Base-by-base conservation (phyloP, 1,140 invertebrate species). In the Macrosteles quadrilineatus region DNA sequence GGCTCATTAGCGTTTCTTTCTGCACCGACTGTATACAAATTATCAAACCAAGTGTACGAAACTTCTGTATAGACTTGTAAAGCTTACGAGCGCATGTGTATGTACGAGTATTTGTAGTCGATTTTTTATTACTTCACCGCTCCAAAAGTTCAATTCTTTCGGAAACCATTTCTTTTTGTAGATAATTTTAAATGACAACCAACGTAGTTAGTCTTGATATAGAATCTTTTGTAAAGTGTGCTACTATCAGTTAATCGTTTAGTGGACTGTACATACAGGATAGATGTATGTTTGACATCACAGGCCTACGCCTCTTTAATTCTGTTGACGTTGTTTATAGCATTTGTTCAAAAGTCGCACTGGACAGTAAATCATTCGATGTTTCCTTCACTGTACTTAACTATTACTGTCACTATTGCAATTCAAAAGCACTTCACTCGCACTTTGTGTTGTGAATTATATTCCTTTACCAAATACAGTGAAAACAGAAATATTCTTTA, bases 191-290 rank as follows among this genome's bases (percentile, higher is more conserved):
- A n/a, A 27, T 62, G 29, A 62, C 23, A 64, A 29, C 14, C n/a
- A 19, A 64, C 25, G 19, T 31, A 62, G 57, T 64, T 64, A 64
- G 59, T 64, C n/a, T 19, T 19, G 47, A 64, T 1, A n/a, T 64
- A 64, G 31, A 32, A 14, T 32, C 31, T 64, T 64, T 64, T 64
- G 59, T 64, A 64, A 64, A 64, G 59, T 64, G 59, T 64, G 59
- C 59, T 64, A 64, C 19, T 32, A 32, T 64, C 27, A 23, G n/a
- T 62, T 17, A 25, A 32, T 11, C n/a, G 19, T 29, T n/a, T 31
- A 62, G 23, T 27, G 11, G 57, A 30, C 59, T 64, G 59, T 64
- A 64, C 29, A 64, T 64, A 64, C 29, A 57, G 29, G 25, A 12
- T 25, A 25, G 21, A 21, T 57, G 53, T 57, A 29, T 57, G 53